Base-by-base conservation (phyloP, 2,888 invertebrate species). In the Choristoneura rosaceana region DNA sequence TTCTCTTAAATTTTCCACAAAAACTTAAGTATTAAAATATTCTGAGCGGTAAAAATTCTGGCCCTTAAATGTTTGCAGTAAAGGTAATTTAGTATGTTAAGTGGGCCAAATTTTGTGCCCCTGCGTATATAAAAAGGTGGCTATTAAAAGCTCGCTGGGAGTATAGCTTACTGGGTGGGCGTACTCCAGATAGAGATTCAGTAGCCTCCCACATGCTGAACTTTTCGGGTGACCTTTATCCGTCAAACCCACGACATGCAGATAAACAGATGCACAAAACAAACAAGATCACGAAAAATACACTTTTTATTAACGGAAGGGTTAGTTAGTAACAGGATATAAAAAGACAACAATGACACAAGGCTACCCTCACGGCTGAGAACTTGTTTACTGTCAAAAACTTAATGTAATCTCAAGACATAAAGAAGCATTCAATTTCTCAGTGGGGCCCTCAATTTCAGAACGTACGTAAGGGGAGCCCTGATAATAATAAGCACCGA, bases 321-420 rank as follows among this genome's bases (percentile, higher is more conserved):
- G 81, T 82, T 82, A 81, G 81, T 82, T 82, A 81, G 83, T 81
- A 84, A 83, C 82, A 77, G 76, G 25, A 75, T 71, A 74, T 77
- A 81, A 80, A 83, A 79, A 75, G 77, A 80, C 78, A 80, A 85
- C 81, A 86, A 83, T 80, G 75, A 75, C 70, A 80, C 86, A 84
- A 85, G 87, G 86, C 82, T 82, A 79, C 84, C 88, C 89, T 83
- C 82, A 83, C 81, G 77, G 79, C 82, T 77, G 78, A 82, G 76
- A 86, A 93, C 92, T 88, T 88, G 92, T 93, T 92, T 89, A 88
- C 84, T 86, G 82, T 87, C 86, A 89, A 87, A 87, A 86, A 87
- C 82, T 85, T 82, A 84, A 90, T 85, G 81, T 89, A 86, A 91
- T 92, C 91, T 90, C 81, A 83, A 89, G 87, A 90, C 90, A 82